A percentile compares a stretch with the other conserved stretches of the same genome.
Conservation (phyloP, 2,888 invertebrate genomes). For the Creontiades dilutus region DNA sequence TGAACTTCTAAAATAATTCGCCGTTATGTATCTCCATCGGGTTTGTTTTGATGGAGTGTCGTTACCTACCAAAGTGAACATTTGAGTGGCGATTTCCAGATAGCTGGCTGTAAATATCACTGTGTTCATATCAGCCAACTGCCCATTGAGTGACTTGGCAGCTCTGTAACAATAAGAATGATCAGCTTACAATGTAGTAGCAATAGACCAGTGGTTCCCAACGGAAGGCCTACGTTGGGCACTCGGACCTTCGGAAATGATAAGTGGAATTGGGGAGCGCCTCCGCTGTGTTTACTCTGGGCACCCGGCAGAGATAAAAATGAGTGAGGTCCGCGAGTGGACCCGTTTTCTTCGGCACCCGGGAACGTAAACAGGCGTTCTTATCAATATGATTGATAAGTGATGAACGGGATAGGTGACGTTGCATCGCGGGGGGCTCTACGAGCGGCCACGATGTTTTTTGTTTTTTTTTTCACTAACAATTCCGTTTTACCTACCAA, state of each 20-base stretch:
- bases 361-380: neutral
- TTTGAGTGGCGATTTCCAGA: conserved; percentile 29
- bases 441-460: neutral
- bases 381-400: neutral
- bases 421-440: neutral
- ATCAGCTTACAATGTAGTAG: too few species aligned
- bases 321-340: neutral
- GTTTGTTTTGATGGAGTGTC: too few species aligned
- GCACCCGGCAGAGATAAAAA: neutral
- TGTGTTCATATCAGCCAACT: neutral
- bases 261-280: too few species aligned
- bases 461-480: neutral
- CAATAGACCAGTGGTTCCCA: too few species aligned
- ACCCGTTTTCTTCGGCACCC: neutral
- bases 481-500: neutral
- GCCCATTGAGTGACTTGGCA: neutral
- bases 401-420: neutral
- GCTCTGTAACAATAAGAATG: neutral
- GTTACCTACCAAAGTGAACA: conserved; percentile 41
- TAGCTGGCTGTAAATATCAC: neutral
- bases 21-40: too few species aligned
- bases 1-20: too few species aligned
- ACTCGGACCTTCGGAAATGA: too few species aligned
- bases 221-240: too few species aligned
- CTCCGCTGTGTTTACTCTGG: too few species aligned